A percentile compares a stretch with the other conserved stretches of the same genome.
phyloP scores from a whole-genome alignment of 2,888 invertebrate genomes.

The Polylopha cassiicola region DNA sequence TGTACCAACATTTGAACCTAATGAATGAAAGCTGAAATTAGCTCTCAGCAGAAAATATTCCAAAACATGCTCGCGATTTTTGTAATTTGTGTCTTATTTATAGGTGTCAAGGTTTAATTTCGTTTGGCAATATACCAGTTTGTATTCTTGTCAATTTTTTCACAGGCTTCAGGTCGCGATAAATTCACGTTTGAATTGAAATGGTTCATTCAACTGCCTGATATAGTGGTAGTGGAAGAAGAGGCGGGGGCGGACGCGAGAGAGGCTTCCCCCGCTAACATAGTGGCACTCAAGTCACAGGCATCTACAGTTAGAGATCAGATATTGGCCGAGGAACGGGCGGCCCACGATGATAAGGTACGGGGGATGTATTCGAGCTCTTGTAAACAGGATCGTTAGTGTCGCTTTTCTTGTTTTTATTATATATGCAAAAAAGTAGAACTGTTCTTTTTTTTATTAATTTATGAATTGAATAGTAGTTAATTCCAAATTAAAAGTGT shows the following conservation, averaged over 20 bases:
- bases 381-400: too few species aligned
- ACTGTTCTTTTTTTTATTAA: too few species aligned
- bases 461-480: too few species aligned
- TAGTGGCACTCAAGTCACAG: constrained; percentile 89
- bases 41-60: too few species aligned
- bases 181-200: constrained; percentile 95
- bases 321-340: constrained; percentile 86
- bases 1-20: too few species aligned
- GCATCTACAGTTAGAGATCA: constrained; percentile 92
- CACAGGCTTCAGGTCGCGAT: constrained; percentile 87
- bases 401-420: too few species aligned
- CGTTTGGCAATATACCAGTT: background rate
- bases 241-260: constrained; percentile 73
- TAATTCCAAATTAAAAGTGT: too few species aligned
- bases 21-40: too few species aligned
- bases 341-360: constrained; percentile 80
- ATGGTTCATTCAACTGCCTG: constrained; percentile 93
- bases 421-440: too few species aligned
- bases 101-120: too few species aligned
- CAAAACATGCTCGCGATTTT: too few species aligned
- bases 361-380: background rate
- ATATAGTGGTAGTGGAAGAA: constrained; percentile 85
- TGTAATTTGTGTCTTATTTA: too few species aligned
- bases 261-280: constrained; percentile 87
- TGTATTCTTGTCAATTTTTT: background rate